These are phyloP conservation scores for Phanerotoma sp. DNA, from an alignment of 2,888 invertebrate species.

Conservation along the genomic window DNA sequence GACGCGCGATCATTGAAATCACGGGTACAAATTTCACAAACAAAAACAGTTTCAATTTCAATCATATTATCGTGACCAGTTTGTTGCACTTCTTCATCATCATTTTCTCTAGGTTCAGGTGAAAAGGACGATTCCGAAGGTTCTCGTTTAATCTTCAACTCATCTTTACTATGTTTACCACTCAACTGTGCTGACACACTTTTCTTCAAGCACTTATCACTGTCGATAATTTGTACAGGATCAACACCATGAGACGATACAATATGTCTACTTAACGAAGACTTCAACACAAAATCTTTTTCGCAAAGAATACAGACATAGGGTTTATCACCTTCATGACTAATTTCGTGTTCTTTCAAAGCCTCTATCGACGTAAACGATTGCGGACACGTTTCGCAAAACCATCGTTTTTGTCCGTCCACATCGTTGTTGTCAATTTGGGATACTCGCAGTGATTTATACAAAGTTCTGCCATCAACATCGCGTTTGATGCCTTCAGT, in stretches of 20 bases:
- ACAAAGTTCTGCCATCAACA: constrained; percentile 47
- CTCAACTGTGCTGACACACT: constrained; percentile 33
- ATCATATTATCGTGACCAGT: constrained; percentile 45
- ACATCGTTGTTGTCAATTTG: neutral
- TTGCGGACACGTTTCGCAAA: constrained; percentile 50
- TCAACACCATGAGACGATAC: constrained; percentile 61
- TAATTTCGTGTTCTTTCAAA: constrained; percentile 49
- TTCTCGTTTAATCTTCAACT: constrained; percentile 40
- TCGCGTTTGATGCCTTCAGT: constrained; percentile 47
- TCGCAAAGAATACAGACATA: constrained; percentile 62
- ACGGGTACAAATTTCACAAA: constrained; percentile 58
- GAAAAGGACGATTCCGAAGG: constrained; percentile 37
- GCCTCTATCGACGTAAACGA: constrained; percentile 46
- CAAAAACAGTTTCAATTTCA: constrained; percentile 58
- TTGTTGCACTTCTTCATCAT: constrained; percentile 44
- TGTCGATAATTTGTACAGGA: constrained; percentile 53
- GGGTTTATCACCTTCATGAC: constrained; percentile 51
- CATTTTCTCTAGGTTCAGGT: constrained; percentile 39
- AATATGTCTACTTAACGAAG: constrained; percentile 60
- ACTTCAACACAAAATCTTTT: constrained; percentile 56
- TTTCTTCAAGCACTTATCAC: constrained; percentile 49
- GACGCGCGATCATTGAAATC: constrained; percentile 60
- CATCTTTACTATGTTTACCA: constrained; percentile 38
- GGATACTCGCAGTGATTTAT: constrained; percentile 51
- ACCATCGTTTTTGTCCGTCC: constrained; percentile 35